A percentile compares a stretch with the other conserved stretches of the same genome.
Conservation (phyloP, 2,113 vertebrate genomes). For the Buteo buteo region DNA sequence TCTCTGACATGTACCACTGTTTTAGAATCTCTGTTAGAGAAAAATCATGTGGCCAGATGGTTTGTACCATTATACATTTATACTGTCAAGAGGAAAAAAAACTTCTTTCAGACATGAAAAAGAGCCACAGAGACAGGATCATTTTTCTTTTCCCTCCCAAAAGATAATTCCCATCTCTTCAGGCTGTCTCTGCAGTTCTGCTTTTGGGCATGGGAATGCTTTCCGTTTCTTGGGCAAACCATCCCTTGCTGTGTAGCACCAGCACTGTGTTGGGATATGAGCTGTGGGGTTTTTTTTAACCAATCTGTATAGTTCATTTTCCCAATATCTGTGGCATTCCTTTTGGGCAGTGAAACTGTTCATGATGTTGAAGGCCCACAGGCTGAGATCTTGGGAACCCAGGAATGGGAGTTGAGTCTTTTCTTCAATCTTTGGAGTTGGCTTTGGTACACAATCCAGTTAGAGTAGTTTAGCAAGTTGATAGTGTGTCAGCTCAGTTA, state of each 20-base stretch:
- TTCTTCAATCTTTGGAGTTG: background rate
- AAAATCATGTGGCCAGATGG: background rate
- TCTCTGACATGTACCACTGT: background rate
- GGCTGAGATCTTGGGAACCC: background rate
- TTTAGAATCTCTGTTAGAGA: background rate
- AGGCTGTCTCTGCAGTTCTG: background rate
- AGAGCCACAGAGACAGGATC: background rate
- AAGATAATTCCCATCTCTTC: background rate
- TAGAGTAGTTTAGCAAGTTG: background rate
- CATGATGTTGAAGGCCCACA: background rate
- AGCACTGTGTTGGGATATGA: background rate
- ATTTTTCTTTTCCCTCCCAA: background rate
- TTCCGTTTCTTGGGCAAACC: background rate
- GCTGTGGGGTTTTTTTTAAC: background rate
- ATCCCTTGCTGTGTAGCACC: background rate
- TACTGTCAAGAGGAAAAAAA: background rate
- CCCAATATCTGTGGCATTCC: background rate
- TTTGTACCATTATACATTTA: background rate
- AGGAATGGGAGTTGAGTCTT: background rate
- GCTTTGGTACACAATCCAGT: background rate
- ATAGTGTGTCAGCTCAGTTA: background rate
- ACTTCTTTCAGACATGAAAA: background rate
- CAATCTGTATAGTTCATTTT: background rate
- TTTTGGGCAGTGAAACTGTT: background rate
- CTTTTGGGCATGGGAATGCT: background rate